phyloP scores from a whole-genome alignment of 2,888 invertebrate genomes.

The Apeira syringaria region DNA sequence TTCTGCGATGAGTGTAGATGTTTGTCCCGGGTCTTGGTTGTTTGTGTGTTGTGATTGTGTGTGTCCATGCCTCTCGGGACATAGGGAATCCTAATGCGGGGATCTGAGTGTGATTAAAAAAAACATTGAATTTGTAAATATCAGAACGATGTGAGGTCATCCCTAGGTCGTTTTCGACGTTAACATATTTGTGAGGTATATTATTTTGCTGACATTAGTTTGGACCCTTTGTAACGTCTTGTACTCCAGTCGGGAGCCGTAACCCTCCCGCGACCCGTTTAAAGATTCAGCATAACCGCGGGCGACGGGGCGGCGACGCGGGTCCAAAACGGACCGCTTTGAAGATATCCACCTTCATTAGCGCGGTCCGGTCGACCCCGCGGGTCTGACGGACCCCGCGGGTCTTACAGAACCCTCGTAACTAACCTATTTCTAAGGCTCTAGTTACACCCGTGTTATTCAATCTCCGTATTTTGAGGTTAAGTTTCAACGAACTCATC shows the following conservation, averaged over 20 bases:
- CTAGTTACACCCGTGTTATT: conserved; percentile 4
- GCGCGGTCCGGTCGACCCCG: conserved; percentile 64
- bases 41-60: no score
- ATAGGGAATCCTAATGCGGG: no score
- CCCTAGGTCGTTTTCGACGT: no score
- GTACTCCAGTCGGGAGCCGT: conserved; percentile 15
- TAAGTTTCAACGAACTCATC: conserved; percentile 12
- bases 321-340: conserved; percentile 65
- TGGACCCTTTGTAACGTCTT: conserved; percentile 1
- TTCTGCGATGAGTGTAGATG: no score
- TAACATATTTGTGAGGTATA: not conserved
- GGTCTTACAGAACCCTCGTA: conserved; percentile 6
- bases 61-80: no score
- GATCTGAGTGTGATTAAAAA: no score
- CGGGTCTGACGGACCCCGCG: conserved; percentile 43
- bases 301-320: conserved; percentile 52
- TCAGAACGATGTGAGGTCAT: no score
- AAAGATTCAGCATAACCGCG: conserved; percentile 76
- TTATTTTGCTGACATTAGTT: not conserved
- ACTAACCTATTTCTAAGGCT: conserved; percentile 1
- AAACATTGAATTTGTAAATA: no score
- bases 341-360: conserved; percentile 80
- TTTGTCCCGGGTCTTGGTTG: no score
- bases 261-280: conserved; percentile 61
- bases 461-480: conserved; percentile 1